Evolutionary conservation across 2,113 vertebrate species (phyloP), one percentile per base, ranked within the genome.

Genomic region (Tyrannus savana): DNA sequence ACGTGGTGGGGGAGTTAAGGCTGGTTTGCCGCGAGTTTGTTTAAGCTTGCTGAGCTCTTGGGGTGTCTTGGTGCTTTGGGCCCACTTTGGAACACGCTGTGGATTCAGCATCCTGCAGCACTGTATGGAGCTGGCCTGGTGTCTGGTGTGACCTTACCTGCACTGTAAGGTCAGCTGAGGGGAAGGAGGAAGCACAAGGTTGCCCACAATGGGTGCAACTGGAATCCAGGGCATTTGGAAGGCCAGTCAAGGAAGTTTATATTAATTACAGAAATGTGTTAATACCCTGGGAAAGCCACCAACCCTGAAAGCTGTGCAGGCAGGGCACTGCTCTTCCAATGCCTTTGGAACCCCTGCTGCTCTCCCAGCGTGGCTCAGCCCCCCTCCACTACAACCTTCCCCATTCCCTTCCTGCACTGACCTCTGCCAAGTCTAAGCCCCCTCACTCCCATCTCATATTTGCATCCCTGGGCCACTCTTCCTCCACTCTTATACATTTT

Each of bases 81-180:
- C 9, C 19, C 23, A 2, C 13, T 41, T 37, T 25, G 63, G 33
- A 16, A n/a, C 12, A 25, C 12, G 47, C 30, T 42, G 30, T 42
- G 69, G 47, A 23, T 62, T 75, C 49, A 27, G 14, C 22, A 18
- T 15, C 46, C 50, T 55, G 33, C 46, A 47, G 41, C 30, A 3
- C 1, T 9, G 33, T 5, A 42, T 2, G 12, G 50, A 58, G 60
- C 19, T 9, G 50, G 44, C 28, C 14, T 60, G 77, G 63, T 50
- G 50, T 10, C 1, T 17, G 27, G 35, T 6, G 35, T 19, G n/a
- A 50, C 22, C 41, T 21, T 9, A 31, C 17, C 49, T 21, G 41
- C n/a, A 31, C 31, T 0, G 0, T 3, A 59, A 39, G 44, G n/a
- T 39, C 67, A 84, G 2, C 9, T 3, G 14, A 37, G 12, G 28